Evolutionary conservation across 2,113 vertebrate species (phyloP), one percentile per base, ranked within the genome.

Genomic region (Riparia riparia): DNA sequence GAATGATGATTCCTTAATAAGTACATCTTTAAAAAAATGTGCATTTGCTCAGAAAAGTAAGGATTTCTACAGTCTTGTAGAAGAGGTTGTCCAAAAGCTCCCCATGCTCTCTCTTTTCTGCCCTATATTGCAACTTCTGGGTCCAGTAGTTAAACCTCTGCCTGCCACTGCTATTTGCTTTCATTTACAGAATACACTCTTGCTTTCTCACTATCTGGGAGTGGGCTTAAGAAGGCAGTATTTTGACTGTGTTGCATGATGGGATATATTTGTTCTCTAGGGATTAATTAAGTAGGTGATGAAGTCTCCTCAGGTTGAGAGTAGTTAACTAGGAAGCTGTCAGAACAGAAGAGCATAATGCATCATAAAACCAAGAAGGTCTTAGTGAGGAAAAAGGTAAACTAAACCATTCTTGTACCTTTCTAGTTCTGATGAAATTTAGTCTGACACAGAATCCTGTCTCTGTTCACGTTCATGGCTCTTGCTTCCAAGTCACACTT

Each of bases 381-480:
- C 26, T 64, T 53, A 71, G 32, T 4, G 15, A 51, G 31, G 25
- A 63, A 65, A 50, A 90, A 61, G 10, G 26, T 17, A 2, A 57
- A 45, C 34, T 41, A 65, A 83, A 29, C 32, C 3, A 37, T 31
- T 80, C 15, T 54, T 81, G 11, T 73, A 22, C 72, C 45, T 72
- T 70, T 78, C 16, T 69, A 32, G 32, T 84, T 86, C 20, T 39
- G 32, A n/a, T 84, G 41, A 89, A 76, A 28, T 71, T n/a, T 83
- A n/a, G 2, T 2, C 68, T 71, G n/a, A 45, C 2, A 7, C 29
- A 50, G 28, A 78, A 17, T 42, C 9, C 28, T 51, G 15, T 71
- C 24, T 89, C 8, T 15, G 11, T 54, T 65, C 0, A 1, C 1
- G 1, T 60, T 72, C 2, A 0, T 2, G 28, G 31, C 45, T 92